Evolutionary conservation across 2,888 invertebrate species (phyloP), one percentile per base, ranked within the genome.

Genomic region (Villa cingulata): DNA sequence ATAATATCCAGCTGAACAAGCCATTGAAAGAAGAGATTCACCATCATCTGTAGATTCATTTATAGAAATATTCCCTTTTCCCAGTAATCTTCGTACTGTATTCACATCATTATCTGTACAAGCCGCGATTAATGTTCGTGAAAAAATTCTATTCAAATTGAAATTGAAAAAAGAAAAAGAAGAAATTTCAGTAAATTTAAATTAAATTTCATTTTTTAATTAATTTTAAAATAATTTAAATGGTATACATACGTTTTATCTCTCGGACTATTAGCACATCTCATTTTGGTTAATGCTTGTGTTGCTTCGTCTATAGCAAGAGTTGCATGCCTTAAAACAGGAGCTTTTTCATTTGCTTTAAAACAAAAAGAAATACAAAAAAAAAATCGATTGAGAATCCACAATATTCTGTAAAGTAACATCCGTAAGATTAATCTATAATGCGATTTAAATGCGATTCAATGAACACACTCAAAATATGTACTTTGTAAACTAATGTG

Each of bases 11-110:
- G 95, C 94, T 53, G 94, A 92, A 71, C 96, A 96, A 52, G 96
- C 96, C 60, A 96, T 80, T 47, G 94, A 94, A 53, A 97, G 76
- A 54, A 97, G 74, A 62, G 92, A 92, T 72, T 97, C 96, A 56
- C 95, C 96, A 70, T 96, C 95, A 71, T 96, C 95, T 51, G 91
- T 92, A 55, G 94, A 91, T 74, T 95, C 95, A 75, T 92, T 89
- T 52, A 94, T 88, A 62, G 87, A 89, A 50, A 90, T 80, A 49
- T 68, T 70, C 44, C 94, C 94, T 71, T 95, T 94, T 43, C 90
- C 89, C 51, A 95, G 77, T 53, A 95, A 77, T 68, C 90, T 88
- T 59, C 86, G 81, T 48, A 95, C 92, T 18, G 91, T 88, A 57
- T 86, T 85, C 48, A 94, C 89, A 75, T 95, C 92, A 56, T 94